These are phyloP conservation scores for Pemphigus obesinymphae DNA, from an alignment of 1,140 invertebrate genomes.

Conservation along the genomic window DNA sequence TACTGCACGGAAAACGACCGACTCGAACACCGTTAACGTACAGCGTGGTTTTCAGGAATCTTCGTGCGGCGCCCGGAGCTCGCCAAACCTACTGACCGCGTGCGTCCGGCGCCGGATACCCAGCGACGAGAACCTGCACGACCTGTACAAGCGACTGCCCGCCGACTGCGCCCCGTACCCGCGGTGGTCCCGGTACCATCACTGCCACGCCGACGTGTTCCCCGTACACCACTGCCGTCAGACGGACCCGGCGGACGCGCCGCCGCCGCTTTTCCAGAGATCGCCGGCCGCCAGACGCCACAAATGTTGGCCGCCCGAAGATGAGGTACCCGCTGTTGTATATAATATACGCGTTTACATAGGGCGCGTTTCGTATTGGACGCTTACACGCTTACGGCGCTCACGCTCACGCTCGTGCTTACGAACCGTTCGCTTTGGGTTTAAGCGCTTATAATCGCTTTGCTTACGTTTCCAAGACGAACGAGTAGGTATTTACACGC, in stretches of 20 bases:
- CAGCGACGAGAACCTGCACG: slow-evolving; percentile 79
- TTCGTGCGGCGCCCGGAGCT: slow-evolving; percentile 56
- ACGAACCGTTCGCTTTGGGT: too few species aligned
- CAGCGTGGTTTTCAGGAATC: too few species aligned
- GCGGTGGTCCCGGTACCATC: slow-evolving; percentile 53
- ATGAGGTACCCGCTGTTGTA: slow-evolving; percentile 5
- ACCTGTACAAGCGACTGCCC: slow-evolving; percentile 50
- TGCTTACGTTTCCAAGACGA: too few species aligned
- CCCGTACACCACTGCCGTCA: slow-evolving; percentile 12
- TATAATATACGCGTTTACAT: too few species aligned
- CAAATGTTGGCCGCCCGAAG: slow-evolving; percentile 35
- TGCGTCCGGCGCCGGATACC: slow-evolving; percentile 75
- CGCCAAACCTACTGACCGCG: slow-evolving; percentile 72
- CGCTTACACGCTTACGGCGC: too few species aligned
- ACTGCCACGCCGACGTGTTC: slow-evolving; percentile 18
- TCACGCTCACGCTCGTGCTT: too few species aligned
- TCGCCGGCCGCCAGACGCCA: not conserved
- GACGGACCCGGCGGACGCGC: not conserved
- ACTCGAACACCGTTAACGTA: too few species aligned
- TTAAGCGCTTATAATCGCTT: too few species aligned
- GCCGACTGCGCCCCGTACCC: slow-evolving; percentile 67
- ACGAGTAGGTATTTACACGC: too few species aligned
- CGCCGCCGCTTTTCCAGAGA: not conserved
- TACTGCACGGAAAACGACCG: too few species aligned
- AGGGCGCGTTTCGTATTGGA: too few species aligned